A percentile compares a stretch with the other conserved stretches of the same genome.
phyloP scores from a whole-genome alignment of 2,113 vertebrate species.

The Entosphenus tridentatus region DNA sequence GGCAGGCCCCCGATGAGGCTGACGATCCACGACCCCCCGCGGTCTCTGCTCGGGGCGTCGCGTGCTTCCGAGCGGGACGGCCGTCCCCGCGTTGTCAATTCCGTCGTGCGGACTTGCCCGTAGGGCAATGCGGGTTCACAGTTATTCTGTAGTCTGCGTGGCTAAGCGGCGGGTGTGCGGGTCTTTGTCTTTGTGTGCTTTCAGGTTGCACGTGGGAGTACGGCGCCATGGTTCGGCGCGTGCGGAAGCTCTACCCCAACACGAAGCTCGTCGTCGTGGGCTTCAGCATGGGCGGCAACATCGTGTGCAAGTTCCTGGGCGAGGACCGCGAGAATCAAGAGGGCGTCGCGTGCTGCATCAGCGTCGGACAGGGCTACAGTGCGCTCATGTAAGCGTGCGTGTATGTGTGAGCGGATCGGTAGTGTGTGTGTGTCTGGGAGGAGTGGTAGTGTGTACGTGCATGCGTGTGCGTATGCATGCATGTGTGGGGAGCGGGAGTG shows the following conservation, averaged over 20 bases:
- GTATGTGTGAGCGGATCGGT: no score
- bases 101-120: no score
- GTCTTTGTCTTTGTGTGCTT: conserved; percentile 5
- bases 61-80: no score
- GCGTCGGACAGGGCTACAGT: conserved; percentile 85
- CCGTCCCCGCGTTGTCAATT: no score
- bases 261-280: conserved; percentile 69
- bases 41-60: no score
- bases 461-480: no score
- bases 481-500: no score
- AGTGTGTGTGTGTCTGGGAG: no score
- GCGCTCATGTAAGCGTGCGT: conserved; percentile 50
- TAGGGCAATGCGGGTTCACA: background rate
- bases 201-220: conserved; percentile 95
- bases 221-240: conserved; percentile 73
- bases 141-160: background rate
- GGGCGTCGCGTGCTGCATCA: conserved; percentile 67
- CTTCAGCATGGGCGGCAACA: conserved; percentile 91
- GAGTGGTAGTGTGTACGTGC: no score
- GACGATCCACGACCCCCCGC: no score
- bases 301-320: conserved; percentile 87
- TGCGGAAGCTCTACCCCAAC: conserved; percentile 54
- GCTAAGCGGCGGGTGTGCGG: background rate
- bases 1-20: no score
- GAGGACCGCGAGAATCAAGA: conserved; percentile 72